Conservation (phyloP, 2,888 invertebrate species). For the Erebia epiphron region DNA sequence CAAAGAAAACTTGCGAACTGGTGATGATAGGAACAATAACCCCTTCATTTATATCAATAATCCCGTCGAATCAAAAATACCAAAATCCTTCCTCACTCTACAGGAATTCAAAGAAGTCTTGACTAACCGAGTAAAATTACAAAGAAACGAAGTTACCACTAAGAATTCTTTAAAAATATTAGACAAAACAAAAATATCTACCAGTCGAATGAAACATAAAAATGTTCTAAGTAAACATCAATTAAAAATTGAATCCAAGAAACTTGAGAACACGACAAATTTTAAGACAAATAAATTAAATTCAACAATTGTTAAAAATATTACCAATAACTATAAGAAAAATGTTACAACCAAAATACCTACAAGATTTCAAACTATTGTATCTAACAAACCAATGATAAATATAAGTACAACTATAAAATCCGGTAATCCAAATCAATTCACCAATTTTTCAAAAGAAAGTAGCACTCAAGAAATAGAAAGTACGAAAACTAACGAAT, state of each 20-base stretch:
- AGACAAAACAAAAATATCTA: neutral
- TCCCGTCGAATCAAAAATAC: conserved; percentile 67
- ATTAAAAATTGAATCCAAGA: neutral
- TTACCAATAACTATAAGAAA: neutral
- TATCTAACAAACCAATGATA: neutral
- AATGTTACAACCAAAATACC: neutral
- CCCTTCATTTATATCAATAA: conserved; percentile 67
- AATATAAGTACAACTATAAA: too few species aligned
- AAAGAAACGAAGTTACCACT: conserved; percentile 42
- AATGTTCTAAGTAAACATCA: neutral
- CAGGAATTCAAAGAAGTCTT: conserved; percentile 62
- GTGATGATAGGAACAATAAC: conserved; percentile 41
- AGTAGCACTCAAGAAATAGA: neutral
- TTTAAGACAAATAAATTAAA: neutral
- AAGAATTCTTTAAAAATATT: conserved; percentile 10
- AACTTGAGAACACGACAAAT: neutral
- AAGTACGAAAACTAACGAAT: neutral
- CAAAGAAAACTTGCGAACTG: conserved; percentile 33
- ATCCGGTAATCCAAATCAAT: neutral
- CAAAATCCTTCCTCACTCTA: conserved; percentile 58
- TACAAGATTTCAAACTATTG: neutral
- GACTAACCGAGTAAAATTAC: conserved; percentile 43
- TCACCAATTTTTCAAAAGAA: neutral
- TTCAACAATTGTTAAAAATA: neutral
- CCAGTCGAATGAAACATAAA: neutral